These are phyloP conservation scores for Urosaurus nigricauda DNA, from an alignment of 2,797 vertebrate species.

Conservation along the genomic window DNA sequence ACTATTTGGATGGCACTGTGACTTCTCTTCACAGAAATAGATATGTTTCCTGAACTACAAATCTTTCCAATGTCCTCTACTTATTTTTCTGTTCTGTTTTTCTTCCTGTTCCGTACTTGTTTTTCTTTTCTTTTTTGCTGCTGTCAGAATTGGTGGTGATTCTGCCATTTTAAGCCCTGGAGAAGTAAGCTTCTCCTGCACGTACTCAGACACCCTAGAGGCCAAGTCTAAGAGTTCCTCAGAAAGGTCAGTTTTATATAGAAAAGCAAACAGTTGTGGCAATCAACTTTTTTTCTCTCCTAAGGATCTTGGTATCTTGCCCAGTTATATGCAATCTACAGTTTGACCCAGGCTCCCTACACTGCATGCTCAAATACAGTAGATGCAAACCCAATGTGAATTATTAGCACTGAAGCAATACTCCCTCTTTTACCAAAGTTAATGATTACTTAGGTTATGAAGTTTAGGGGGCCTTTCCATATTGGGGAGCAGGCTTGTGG, in stretches of 20 bases:
- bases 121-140: slow-evolving; percentile 2
- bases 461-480: neutral
- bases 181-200: slow-evolving; percentile 49
- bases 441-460: neutral
- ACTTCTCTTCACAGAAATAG: neutral
- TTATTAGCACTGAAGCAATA: neutral
- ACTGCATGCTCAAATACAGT: slow-evolving; percentile 47
- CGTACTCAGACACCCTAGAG: slow-evolving; percentile 67
- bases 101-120: neutral
- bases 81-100: neutral
- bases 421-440: neutral
- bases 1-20: neutral
- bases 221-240: slow-evolving; percentile 49
- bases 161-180: slow-evolving; percentile 25
- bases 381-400: neutral
- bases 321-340: slow-evolving; percentile 67
- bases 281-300: slow-evolving; percentile 62
- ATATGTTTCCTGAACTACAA: neutral
- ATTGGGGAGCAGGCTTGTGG: neutral
- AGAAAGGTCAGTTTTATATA: slow-evolving; percentile 73
- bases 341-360: slow-evolving; percentile 73
- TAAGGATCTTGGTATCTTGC: slow-evolving; percentile 67
- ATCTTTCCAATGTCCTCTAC: neutral
- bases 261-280: slow-evolving; percentile 75
- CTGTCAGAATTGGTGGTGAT: slow-evolving; percentile 49